A percentile compares a stretch with the other conserved stretches of the same genome.
These are phyloP conservation scores for Antheraea assamensis DNA, from an alignment of 2,888 invertebrate species.

Conservation along the genomic window DNA sequence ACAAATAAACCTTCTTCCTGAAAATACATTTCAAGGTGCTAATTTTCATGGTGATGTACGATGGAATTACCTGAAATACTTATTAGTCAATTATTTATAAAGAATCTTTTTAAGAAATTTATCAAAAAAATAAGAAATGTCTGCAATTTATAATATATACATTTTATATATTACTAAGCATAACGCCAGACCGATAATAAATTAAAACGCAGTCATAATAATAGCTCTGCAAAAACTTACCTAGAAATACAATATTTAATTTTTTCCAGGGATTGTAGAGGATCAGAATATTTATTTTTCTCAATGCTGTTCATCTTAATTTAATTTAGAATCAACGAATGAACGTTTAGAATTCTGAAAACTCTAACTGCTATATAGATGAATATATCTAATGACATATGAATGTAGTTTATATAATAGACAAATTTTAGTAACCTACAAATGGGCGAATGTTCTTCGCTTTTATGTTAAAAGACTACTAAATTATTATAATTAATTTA, in stretches of 20 bases:
- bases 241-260: background rate
- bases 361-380: background rate
- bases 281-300: background rate
- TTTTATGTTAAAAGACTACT: background rate
- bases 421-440: constrained; percentile 6
- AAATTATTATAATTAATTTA: constrained; percentile 4
- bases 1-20: too few relatives aligned
- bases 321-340: background rate
- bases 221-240: background rate
- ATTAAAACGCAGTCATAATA: background rate
- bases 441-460: background rate
- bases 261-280: background rate
- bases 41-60: too few relatives aligned
- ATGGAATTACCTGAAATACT: too few relatives aligned
- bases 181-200: background rate
- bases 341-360: background rate
- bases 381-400: background rate
- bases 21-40: too few relatives aligned
- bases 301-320: background rate
- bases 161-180: too few relatives aligned
- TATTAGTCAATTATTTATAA: too few relatives aligned
- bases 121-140: too few relatives aligned
- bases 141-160: too few relatives aligned
- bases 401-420: constrained; percentile 5
- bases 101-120: too few relatives aligned